These are phyloP conservation scores for Parnassius mnemosyne DNA, from an alignment of 2,888 invertebrate genomes.

Conservation along the genomic window DNA sequence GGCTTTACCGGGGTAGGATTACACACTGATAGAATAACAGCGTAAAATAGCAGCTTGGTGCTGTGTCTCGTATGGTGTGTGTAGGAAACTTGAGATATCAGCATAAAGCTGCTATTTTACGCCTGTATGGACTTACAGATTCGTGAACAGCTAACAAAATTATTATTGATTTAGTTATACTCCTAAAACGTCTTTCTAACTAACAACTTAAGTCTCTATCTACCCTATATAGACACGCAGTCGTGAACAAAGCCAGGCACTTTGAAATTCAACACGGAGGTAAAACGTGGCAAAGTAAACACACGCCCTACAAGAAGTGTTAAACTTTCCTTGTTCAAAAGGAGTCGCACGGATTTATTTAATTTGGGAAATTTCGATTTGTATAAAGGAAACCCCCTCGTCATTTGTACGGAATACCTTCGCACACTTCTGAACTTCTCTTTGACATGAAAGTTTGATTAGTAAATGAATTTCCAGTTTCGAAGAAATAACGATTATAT, in stretches of 20 bases:
- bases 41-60: too few relatives aligned
- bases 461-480: slow-evolving; percentile 14
- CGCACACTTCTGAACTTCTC: background rate
- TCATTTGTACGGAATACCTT: background rate
- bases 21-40: too few relatives aligned
- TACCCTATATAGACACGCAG: background rate
- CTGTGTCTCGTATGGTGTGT: too few relatives aligned
- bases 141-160: too few relatives aligned
- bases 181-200: background rate
- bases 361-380: slow-evolving; percentile 23
- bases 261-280: background rate
- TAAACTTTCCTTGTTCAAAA: slow-evolving; percentile 16
- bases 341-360: slow-evolving; percentile 22
- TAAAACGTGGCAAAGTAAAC: slow-evolving; percentile 2
- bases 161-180: too few relatives aligned
- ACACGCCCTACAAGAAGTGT: background rate
- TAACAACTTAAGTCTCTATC: background rate
- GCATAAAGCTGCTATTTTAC: too few relatives aligned
- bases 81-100: too few relatives aligned
- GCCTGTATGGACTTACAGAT: too few relatives aligned
- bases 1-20: too few relatives aligned
- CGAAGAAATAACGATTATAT: slow-evolving; percentile 10
- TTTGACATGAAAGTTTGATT: slow-evolving; percentile 21
- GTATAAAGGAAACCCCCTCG: slow-evolving; percentile 3
- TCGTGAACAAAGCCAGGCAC: background rate